Conservation (phyloP, 2,888 invertebrate genomes). For the Chrysolina haemoptera region DNA sequence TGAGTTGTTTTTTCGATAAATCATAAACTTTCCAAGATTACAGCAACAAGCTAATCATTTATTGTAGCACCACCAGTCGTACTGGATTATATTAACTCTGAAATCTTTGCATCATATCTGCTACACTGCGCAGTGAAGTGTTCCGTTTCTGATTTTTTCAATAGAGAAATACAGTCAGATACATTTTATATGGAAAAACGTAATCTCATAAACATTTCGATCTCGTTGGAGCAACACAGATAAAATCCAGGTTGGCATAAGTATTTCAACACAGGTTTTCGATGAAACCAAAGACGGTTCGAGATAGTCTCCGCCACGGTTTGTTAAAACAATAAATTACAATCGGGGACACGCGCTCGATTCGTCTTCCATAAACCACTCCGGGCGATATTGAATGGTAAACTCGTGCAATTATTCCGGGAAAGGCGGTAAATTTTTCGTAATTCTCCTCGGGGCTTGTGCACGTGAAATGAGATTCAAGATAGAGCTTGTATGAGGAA, state of each 20-base stretch:
- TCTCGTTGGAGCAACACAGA: background rate
- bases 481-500: conserved; percentile 32
- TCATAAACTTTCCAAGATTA: too few species aligned
- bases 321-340: conserved; percentile 19
- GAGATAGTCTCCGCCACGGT: background rate
- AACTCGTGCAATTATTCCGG: conserved; percentile 45
- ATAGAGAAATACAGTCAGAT: too few species aligned
- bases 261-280: conserved; percentile 5
- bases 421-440: conserved; percentile 44
- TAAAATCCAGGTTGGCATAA: background rate
- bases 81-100: too few species aligned
- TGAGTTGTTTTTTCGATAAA: too few species aligned
- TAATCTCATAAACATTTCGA: background rate
- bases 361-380: conserved; percentile 42
- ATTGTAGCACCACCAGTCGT: too few species aligned
- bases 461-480: conserved; percentile 30
- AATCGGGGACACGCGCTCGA: conserved; percentile 34
- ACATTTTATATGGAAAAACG: background rate
- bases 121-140: too few species aligned
- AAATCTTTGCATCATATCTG: too few species aligned
- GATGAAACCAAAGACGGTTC: conserved; percentile 5
- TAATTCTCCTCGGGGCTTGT: conserved; percentile 32
- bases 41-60: too few species aligned
- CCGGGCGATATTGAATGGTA: conserved; percentile 42
- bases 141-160: too few species aligned